Base-by-base conservation (phyloP, 37 sponge, comb jelly and placozoan species). In the Eunapius fragilis region DNA sequence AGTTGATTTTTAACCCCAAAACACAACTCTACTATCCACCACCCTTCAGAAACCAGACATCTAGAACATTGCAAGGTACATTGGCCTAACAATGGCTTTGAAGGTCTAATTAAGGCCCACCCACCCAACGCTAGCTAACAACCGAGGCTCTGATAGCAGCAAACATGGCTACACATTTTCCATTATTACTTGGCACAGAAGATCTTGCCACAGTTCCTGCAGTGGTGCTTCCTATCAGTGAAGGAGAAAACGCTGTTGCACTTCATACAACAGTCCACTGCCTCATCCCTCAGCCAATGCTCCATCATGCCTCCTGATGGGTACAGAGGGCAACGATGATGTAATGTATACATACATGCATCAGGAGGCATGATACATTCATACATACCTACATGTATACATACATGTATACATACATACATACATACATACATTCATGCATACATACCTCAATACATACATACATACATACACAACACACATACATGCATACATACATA, bases 171-270 rank as follows among this genome's bases (percentile, higher is more conserved):
- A 80, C 50, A 67, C 19, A 27, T 47, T 31, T 11, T 70, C 2
- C 27, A 10, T 12, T 67, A 83, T 74, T 38, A 92, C 93, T 74
- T 95, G 68, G 85, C 69, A 89, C 93, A 96, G 86, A 89, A 96
- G 28, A 96, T 91, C 68, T 93, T 89, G 3, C 96, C 96, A 80
- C 96, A 96, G 80, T 91, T 81, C 32, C 94, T 74, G 72, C 97
- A 96, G 80, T 96, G 97, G 69, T 93, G 94, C 72, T 92, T 93
- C 36, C 97, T 80, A 25, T 96, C 94, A 23, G 89, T 87, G 74
- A 93, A 79, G 31, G 89, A 80, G 78, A 93, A 96, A 36, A 86
- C 85, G 0, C 67, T 67, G 3, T 80, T 69, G 31, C 97, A 96
- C 28, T 77, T 84, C 48, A 72, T 84, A 83, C 97, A 93, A 31